These are phyloP conservation scores for Anarrhichthys ocellatus DNA, from an alignment of 2,113 vertebrate species.

Conservation along the genomic window DNA sequence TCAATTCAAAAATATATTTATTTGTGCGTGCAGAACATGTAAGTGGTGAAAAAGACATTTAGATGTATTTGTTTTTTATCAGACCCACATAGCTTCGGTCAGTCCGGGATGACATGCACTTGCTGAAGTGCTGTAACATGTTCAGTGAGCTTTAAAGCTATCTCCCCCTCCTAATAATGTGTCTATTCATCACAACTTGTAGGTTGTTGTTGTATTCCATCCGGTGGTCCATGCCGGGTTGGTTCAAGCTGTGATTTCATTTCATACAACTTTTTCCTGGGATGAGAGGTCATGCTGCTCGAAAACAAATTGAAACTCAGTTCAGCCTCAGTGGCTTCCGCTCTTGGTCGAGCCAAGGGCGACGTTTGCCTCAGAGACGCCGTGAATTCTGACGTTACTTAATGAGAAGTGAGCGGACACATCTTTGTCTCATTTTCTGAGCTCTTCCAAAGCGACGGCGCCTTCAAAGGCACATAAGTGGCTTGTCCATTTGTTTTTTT, in stretches of 20 bases:
- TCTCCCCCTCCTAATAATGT: constrained; percentile 21
- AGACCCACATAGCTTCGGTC: neutral
- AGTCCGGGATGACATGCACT: neutral
- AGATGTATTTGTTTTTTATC: neutral
- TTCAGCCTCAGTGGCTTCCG: constrained; percentile 60
- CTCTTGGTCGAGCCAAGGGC: constrained; percentile 56
- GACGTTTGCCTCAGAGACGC: constrained; percentile 38
- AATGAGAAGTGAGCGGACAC: constrained; percentile 66
- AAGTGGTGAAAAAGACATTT: neutral
- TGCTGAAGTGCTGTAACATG: constrained; percentile 7
- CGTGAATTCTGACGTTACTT: constrained; percentile 66
- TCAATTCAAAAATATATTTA: neutral
- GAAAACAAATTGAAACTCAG: constrained; percentile 63
- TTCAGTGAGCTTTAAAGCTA: constrained; percentile 2
- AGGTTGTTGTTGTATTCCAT: constrained; percentile 26
- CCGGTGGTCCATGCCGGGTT: constrained; percentile 19
- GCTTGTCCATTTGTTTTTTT: constrained; percentile 41
- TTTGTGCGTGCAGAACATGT: neutral
- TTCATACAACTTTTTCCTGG: constrained; percentile 40
- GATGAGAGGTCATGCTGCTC: constrained; percentile 49
- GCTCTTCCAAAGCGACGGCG: constrained; percentile 45
- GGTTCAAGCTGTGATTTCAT: constrained; percentile 41
- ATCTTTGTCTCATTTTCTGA: constrained; percentile 72
- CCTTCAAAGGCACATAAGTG: constrained; percentile 68
- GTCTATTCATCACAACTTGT: constrained; percentile 22